phyloP scores from a whole-genome alignment of 2,113 vertebrate genomes.

The Acanthisitta chloris region DNA sequence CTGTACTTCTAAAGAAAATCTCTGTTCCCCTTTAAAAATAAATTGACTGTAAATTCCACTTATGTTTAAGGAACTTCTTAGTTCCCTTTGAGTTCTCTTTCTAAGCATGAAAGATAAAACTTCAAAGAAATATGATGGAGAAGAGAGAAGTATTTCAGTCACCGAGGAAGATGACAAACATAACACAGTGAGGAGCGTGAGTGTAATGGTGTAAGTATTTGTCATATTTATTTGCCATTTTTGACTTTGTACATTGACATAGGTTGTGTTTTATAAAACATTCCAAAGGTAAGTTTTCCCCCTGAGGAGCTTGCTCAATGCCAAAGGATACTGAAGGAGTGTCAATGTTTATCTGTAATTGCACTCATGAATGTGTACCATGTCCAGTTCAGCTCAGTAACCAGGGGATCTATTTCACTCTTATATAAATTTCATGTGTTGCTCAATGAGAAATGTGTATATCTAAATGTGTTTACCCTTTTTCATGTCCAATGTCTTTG shows the following conservation, averaged over 20 bases:
- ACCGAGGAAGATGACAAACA: not conserved
- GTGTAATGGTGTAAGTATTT: not conserved
- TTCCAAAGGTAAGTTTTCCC: not conserved
- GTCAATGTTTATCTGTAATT: not conserved
- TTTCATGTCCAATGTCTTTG: not conserved
- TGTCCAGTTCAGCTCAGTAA: not conserved
- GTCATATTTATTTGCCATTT: not conserved
- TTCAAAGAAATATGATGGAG: not conserved
- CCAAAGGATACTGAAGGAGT: not conserved
- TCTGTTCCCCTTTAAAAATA: not conserved
- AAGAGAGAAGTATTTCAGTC: not conserved
- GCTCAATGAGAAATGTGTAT: not conserved
- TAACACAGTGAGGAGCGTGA: not conserved
- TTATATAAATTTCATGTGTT: not conserved
- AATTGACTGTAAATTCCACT: not conserved
- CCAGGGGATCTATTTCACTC: not conserved
- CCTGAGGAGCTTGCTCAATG: not conserved
- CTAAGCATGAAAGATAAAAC: not conserved
- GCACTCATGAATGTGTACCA: not conserved
- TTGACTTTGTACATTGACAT: not conserved
- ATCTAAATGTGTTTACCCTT: not conserved
- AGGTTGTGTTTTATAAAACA: not conserved
- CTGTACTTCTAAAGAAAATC: not conserved
- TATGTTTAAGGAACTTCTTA: slow-evolving; percentile 9
- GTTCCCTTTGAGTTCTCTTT: not conserved